Evolutionary conservation across 2,888 invertebrate species (phyloP), one percentile per base, ranked within the genome.

Genomic region (Cryptus armator): DNA sequence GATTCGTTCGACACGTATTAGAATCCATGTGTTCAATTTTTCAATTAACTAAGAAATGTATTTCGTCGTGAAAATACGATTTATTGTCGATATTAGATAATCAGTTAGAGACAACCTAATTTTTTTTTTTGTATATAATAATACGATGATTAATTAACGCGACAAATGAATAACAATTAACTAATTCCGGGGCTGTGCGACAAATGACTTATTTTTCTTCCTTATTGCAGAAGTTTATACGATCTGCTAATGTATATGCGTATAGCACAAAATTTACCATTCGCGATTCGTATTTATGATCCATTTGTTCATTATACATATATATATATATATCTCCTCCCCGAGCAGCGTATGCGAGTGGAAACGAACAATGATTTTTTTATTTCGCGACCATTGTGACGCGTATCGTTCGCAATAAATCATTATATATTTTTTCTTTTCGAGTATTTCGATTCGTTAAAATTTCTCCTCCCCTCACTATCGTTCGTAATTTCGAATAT

Each of bases 181-280:
- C 79, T 85, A 82, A 82, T 67, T n/a, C 48, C 62, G 29, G 75
- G 85, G 82, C 85, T 82, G 82, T 85, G 85, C 85, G 85, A 82
- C 43, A 79, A 84, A 72, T 72, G 62, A 68, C 32, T 37, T 37
- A 19, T 32, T 64, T 64, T 66, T 16, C 67, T 72, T 68, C 44
- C 62, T 75, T 44, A 10, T 44, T 70, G 43, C 72, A 66, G 16
- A 59, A 19, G 48, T 59, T 67, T 78, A 37, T 64, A 70, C 62
- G 70, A 62, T 62, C 19, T 48, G 51, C 68, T 32, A 67, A n/a
- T 59, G 43, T 79, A 51, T 24, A 24, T 16, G 59, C 70, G 43
- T 71, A n/a, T 64, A 71, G 37, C 29, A 24, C 51, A 48, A 48
- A 29, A 5, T 48, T 53, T 64, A 32, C 51, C 32, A 59, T 44